A percentile compares a stretch with the other conserved stretches of the same genome.
Conservation (phyloP, 2,888 invertebrate genomes). For the Scaptomyza tumidula region DNA sequence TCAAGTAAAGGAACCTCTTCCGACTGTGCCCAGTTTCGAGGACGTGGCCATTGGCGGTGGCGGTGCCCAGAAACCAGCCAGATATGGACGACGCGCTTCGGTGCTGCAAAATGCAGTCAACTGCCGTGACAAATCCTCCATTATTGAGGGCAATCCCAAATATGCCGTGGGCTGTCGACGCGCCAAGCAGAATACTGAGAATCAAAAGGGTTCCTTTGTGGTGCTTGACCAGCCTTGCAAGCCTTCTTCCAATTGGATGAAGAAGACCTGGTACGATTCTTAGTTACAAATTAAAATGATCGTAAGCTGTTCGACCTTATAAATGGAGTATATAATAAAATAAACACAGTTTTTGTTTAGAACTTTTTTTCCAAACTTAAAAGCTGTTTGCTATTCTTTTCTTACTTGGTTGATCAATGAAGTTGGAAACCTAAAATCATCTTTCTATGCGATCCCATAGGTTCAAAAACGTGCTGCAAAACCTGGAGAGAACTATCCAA, state of each 20-base stretch:
- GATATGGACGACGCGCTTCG: conserved; percentile 83
- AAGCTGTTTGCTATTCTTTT: background rate
- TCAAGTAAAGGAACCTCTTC: conserved; percentile 41
- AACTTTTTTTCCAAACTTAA: background rate
- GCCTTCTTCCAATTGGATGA: conserved; percentile 83
- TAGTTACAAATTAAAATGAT: conserved; percentile 51
- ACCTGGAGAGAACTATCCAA: too few relatives aligned
- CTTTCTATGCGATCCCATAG: background rate
- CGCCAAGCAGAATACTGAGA: conserved; percentile 65
- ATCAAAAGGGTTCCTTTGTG: conserved; percentile 80
- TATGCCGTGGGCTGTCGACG: conserved; percentile 72
- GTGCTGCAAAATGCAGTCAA: conserved; percentile 75
- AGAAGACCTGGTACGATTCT: conserved; percentile 83
- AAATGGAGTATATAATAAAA: conserved; percentile 2
- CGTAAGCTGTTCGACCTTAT: background rate
- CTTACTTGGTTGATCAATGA: background rate
- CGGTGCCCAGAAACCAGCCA: conserved; percentile 68
- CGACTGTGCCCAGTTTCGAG: conserved; percentile 67
- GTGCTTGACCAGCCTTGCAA: conserved; percentile 83
- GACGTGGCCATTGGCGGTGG: conserved; percentile 55
- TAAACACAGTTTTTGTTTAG: conserved; percentile 2
- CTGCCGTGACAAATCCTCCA: conserved; percentile 79
- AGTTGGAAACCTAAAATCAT: background rate
- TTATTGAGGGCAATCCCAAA: conserved; percentile 82
- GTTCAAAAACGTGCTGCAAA: background rate